phyloP scores from a whole-genome alignment of 2,888 invertebrate species.

The Teleogryllus oceanicus region DNA sequence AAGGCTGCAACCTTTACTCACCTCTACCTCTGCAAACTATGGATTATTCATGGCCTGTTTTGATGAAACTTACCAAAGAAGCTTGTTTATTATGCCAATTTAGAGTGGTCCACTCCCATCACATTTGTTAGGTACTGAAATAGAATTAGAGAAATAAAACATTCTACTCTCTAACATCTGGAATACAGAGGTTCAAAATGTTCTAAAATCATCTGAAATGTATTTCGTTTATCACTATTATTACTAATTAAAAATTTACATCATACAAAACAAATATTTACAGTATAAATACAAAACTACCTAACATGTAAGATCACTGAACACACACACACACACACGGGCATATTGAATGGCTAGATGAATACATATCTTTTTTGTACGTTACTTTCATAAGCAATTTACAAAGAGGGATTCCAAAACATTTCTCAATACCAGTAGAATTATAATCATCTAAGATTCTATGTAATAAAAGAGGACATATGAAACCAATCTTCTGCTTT shows the following conservation, averaged over 20 bases:
- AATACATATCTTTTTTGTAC: no score
- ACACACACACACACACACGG: not conserved
- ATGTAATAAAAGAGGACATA: no score
- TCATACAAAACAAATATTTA: not conserved
- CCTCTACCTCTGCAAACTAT: no score
- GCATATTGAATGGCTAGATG: not conserved
- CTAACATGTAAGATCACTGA: not conserved
- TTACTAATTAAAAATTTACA: not conserved
- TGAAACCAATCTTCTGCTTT: no score
- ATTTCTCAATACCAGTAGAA: no score
- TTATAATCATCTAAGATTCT: no score
- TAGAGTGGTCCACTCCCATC: not conserved
- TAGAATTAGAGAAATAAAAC: slow-evolving; percentile 18
- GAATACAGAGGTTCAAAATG: not conserved
- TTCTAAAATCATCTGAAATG: not conserved
- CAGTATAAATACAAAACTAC: not conserved
- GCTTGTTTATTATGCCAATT: not conserved
- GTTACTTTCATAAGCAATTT: no score
- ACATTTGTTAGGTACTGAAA: slow-evolving; percentile 10
- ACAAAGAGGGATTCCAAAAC: no score
- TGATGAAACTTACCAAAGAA: not conserved
- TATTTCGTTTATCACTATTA: not conserved
- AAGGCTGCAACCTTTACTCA: no score
- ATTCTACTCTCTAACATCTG: slow-evolving; percentile 1
- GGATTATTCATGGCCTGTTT: no score